These are phyloP conservation scores for Dryoscopus gambensis DNA, from an alignment of 2,113 vertebrate species.

Conservation along the genomic window DNA sequence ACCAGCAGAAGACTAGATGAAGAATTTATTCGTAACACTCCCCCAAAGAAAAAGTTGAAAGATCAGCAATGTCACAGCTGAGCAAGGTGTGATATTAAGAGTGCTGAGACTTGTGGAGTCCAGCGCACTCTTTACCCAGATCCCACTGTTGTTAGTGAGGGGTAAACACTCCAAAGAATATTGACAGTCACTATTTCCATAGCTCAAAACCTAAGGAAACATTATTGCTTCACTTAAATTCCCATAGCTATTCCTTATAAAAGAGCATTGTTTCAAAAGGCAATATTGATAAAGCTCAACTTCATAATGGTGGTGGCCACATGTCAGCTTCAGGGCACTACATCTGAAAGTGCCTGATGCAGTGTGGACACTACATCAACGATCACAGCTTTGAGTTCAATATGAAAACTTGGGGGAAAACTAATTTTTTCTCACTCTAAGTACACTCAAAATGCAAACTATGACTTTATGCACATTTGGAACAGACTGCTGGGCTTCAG, in stretches of 20 bases:
- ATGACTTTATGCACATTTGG: not conserved
- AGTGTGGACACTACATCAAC: not conserved
- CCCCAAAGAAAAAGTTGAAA: not conserved
- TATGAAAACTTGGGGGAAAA: not conserved
- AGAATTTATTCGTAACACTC: not conserved
- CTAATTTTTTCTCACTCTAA: not conserved
- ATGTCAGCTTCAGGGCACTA: not conserved
- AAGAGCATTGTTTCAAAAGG: not conserved
- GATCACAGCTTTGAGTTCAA: not conserved
- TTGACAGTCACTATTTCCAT: not conserved
- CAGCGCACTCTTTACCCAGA: not conserved
- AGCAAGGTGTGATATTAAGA: not conserved
- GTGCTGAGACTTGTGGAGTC: not conserved
- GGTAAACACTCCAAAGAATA: not conserved
- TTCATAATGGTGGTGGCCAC: accelerated
- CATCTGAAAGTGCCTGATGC: not conserved
- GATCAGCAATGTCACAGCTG: not conserved
- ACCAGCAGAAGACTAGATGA: not conserved
- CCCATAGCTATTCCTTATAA: not conserved
- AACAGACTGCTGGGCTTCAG: not conserved
- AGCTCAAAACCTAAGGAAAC: slow-evolving; percentile 1
- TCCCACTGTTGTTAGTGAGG: not conserved
- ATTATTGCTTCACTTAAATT: not conserved
- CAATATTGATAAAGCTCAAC: not conserved
- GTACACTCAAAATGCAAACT: not conserved